A percentile compares a stretch with the other conserved stretches of the same genome.
phyloP scores from a whole-genome alignment of 2,888 invertebrate species.

The Urechis unicinctus region DNA sequence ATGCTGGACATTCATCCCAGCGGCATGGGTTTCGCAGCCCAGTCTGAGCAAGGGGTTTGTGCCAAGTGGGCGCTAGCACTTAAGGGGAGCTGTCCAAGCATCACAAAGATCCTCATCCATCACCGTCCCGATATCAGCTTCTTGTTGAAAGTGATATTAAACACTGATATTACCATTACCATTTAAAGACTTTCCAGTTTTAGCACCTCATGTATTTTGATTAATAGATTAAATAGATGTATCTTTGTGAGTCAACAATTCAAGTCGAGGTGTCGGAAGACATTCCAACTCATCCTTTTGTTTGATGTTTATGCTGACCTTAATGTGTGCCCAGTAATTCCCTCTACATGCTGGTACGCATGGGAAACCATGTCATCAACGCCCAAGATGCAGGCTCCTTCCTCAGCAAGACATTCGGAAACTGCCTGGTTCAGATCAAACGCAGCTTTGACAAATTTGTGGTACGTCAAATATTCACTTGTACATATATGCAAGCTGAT shows the following conservation, averaged over 20 bases:
- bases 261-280: neutral
- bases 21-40: too few relatives aligned
- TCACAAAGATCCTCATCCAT: too few relatives aligned
- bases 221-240: neutral
- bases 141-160: too few relatives aligned
- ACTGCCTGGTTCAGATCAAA: constrained; percentile 79
- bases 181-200: neutral
- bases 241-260: too few relatives aligned
- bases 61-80: too few relatives aligned
- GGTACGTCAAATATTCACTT: constrained; percentile 46
- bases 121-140: too few relatives aligned
- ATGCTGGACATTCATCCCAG: too few relatives aligned
- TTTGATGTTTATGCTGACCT: neutral
- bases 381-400: constrained; percentile 81
- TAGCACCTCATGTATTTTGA: too few relatives aligned
- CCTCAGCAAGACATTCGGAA: constrained; percentile 79
- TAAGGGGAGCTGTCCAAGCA: too few relatives aligned
- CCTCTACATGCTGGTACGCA: constrained; percentile 83
- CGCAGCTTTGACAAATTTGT: constrained; percentile 87
- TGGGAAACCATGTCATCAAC: constrained; percentile 88
- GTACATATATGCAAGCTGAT: neutral
- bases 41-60: too few relatives aligned
- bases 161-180: neutral
- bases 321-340: constrained; percentile 66
- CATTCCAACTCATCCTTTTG: neutral